Evolutionary conservation across 1,140 invertebrate species (phyloP).

Genomic region (Holotrichia oblita): DNA sequence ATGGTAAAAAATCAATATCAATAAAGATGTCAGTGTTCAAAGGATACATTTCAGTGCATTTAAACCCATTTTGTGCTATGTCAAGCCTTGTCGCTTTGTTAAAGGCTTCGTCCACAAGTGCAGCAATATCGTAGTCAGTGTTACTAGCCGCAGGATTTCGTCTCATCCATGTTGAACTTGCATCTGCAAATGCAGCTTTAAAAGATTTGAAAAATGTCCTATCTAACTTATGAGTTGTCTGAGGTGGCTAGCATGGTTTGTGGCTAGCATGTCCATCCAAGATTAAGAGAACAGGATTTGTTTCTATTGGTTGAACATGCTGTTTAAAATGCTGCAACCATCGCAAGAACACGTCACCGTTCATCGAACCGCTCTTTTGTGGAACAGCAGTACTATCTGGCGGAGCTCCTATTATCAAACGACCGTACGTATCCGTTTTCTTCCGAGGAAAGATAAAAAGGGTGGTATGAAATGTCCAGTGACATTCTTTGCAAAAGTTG

Average conservation of each 20-base stretch:
- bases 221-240: not conserved
- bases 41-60: too few relatives aligned
- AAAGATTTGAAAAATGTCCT: not conserved
- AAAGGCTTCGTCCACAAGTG: too few relatives aligned
- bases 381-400: not conserved
- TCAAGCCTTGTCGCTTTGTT: too few relatives aligned
- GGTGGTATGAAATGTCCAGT: constrained; percentile 5
- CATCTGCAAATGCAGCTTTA: not conserved
- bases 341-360: not conserved
- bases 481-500: not conserved
- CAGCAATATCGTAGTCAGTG: too few relatives aligned
- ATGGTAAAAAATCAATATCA: too few relatives aligned
- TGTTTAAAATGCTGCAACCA: constrained; percentile 20
- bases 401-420: constrained; percentile 34
- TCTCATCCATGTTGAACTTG: not conserved
- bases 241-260: not conserved
- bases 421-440: not conserved
- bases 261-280: not conserved
- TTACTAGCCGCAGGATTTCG: too few relatives aligned
- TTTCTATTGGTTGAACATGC: not conserved
- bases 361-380: not conserved
- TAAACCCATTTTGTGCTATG: too few relatives aligned
- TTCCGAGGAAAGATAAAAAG: not conserved
- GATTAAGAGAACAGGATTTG: not conserved
- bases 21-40: too few relatives aligned